Base-by-base conservation (phyloP, 2,113 vertebrate genomes). In the Trinectes maculatus region DNA sequence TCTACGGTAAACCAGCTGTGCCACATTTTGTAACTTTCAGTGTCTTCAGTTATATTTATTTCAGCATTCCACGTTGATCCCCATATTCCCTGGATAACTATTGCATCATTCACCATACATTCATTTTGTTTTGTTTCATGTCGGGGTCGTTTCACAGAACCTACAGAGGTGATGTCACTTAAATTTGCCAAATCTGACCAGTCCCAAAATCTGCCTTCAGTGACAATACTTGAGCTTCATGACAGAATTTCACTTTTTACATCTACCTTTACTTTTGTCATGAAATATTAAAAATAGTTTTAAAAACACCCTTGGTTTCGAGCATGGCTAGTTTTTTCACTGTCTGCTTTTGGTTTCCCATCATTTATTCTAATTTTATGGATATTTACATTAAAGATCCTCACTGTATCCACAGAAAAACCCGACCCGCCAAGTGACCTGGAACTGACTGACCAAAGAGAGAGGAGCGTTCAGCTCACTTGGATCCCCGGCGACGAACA, bases 401-500 rank as follows among this genome's bases (percentile, higher is more conserved):
- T 37, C 3, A 0, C 49, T 67, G 12, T 89, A 39, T 59, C 83
- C 87, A 16, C 92, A 99, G 97, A 95, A 87, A 89, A 88, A 69
- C 97, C 97, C 12, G 94, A 96, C 86, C 91, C 95, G 40, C 95
- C 97, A 0, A 93, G 91, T 74, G 96, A 97, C 87, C 91, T 99
- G 84, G 96, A 98, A 83, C 64, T 99, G 76, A 96, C 95, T 3
- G 94, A 93, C 83, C 94, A 94, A 55, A 89, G 88, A 3, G 95
- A 95, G 70, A 94, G 93, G 83, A 96, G 93, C 6, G 78, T 97
- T 65, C 92, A 91, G 56, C 95, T 99, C 42, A 95, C 96, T 0
- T 99, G 97, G 97, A 91, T 92, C 65, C 95, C 96, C 13, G 96
- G 97, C 51, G 92, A 96, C 6, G 96, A 98, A 64, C 92, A 98